Percentiles rank a stretch among this genome's conserved stretches.
Conservation (phyloP, 2,888 invertebrate species). For the Andrena bicolor region DNA sequence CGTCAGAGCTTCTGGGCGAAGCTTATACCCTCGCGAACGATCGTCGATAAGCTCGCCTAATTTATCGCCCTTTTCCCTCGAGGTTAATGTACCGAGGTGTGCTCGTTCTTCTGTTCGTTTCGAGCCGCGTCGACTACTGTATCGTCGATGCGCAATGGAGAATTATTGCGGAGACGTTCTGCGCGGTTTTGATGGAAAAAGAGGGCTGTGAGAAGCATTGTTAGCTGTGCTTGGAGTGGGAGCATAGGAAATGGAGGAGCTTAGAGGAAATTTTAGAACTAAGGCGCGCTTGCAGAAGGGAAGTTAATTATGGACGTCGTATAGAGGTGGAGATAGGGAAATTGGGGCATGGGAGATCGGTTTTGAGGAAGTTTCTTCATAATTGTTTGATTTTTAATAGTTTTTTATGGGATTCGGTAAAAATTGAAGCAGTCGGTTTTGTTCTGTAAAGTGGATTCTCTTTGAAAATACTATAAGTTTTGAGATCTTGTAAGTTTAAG, state of each 20-base stretch:
- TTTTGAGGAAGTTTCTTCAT: not conserved
- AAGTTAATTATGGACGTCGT: not conserved
- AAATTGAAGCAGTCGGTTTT: no score
- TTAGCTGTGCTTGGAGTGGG: not conserved
- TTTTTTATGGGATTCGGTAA: not conserved
- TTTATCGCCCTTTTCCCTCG: conserved; percentile 79
- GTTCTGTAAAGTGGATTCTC: no score
- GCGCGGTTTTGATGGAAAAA: not conserved
- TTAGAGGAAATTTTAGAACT: not conserved
- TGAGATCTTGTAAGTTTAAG: no score
- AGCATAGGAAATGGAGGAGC: not conserved
- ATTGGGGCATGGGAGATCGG: not conserved
- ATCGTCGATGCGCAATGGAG: conserved; percentile 54
- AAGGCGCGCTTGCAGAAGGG: not conserved
- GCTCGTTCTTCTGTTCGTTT: conserved; percentile 33
- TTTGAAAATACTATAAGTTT: no score
- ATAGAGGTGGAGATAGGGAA: not conserved
- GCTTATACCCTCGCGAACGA: conserved; percentile 74
- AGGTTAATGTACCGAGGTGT: conserved; percentile 61
- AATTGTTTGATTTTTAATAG: not conserved
- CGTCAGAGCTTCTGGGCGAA: conserved; percentile 75
- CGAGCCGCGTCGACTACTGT: conserved; percentile 64
- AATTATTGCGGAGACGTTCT: not conserved
- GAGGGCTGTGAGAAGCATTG: conserved; percentile 1
- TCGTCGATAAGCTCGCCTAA: conserved; percentile 81